A percentile compares a stretch with the other conserved stretches of the same genome.
phyloP scores from a whole-genome alignment of 2,797 vertebrate genomes.

The Syngnathus acus region DNA sequence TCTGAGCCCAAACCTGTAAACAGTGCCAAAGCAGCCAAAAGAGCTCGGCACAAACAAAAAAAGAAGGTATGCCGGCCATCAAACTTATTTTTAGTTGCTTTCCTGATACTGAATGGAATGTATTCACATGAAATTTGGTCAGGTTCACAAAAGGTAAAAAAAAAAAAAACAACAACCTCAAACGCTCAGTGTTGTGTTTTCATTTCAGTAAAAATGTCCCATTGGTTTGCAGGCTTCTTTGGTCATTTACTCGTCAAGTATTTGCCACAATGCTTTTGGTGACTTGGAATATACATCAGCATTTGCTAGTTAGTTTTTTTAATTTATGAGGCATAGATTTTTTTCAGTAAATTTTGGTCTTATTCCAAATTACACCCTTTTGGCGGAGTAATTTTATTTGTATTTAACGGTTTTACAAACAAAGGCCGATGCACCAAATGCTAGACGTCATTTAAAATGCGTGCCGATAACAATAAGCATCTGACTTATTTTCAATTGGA shows the following conservation, averaged over 20 bases:
- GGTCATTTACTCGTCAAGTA: neutral
- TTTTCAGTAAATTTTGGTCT: too few species aligned
- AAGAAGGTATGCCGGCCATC: conserved; percentile 76
- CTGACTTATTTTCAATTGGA: neutral
- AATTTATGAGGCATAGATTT: neutral
- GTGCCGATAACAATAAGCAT: neutral
- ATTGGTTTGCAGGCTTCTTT: neutral
- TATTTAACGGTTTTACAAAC: neutral
- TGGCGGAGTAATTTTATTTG: neutral
- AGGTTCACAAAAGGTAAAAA: neutral
- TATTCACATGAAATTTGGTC: neutral
- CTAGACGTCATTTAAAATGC: neutral
- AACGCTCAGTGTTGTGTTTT: neutral
- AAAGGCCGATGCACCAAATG: neutral
- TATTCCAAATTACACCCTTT: too few species aligned
- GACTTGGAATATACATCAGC: neutral
- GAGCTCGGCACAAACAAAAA: conserved; percentile 97
- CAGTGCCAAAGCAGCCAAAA: conserved; percentile 95
- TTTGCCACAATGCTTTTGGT: neutral
- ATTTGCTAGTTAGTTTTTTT: neutral
- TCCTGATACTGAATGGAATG: neutral
- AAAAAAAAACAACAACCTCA: neutral
- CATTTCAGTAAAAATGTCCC: neutral
- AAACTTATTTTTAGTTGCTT: neutral
- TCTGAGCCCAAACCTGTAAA: conserved; percentile 91